Evolutionary conservation across 2,113 vertebrate species (phyloP).

Genomic region (Anseranas semipalmata): DNA sequence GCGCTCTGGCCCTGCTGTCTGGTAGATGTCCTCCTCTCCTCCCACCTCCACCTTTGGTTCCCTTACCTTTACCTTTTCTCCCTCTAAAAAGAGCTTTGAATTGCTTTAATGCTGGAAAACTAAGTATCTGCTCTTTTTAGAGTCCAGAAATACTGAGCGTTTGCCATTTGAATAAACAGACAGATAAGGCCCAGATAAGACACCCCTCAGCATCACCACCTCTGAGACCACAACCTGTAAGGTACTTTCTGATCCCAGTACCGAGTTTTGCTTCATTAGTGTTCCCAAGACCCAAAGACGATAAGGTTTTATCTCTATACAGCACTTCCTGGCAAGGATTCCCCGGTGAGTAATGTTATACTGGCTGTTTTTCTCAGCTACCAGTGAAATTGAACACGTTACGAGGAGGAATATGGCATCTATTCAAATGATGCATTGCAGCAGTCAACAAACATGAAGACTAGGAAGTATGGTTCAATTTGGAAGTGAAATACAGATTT

Average conservation of each 20-base stretch:
- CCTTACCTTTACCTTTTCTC: neutral
- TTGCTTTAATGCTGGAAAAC: neutral
- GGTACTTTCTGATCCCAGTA: neutral
- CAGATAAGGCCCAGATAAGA: neutral
- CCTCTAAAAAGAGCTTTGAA: neutral
- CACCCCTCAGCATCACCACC: neutral
- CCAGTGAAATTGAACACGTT: slow-evolving; percentile 18
- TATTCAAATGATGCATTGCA: slow-evolving; percentile 14
- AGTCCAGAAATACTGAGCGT: neutral
- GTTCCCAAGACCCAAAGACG: neutral
- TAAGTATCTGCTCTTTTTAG: neutral
- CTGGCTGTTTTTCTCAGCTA: slow-evolving; percentile 7
- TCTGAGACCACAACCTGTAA: neutral
- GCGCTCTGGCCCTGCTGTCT: neutral
- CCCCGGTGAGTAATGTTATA: neutral
- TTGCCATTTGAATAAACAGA: neutral
- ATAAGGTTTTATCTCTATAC: neutral
- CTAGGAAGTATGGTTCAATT: neutral
- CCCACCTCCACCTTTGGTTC: neutral
- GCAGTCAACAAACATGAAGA: slow-evolving; percentile 11
- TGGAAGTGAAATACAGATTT: neutral
- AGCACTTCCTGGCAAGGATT: slow-evolving; percentile 1
- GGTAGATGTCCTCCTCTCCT: neutral
- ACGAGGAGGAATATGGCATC: neutral
- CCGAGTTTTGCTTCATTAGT: neutral